Base-by-base conservation (phyloP, 2,888 invertebrate genomes). In the Dryadula phaetusa region DNA sequence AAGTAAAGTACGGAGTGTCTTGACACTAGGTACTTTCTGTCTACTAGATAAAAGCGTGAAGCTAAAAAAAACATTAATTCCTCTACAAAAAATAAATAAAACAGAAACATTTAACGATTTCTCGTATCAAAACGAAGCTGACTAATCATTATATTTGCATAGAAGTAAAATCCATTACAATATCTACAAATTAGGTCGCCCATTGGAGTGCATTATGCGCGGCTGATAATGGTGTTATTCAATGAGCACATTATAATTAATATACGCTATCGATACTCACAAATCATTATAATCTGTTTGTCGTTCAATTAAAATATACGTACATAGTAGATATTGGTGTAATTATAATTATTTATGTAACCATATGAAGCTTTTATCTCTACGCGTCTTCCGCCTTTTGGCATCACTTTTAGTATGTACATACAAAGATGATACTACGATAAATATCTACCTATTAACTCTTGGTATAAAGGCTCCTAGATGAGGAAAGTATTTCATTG, bases 211-310 rank as follows among this genome's bases (percentile, higher is more conserved):
- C 58, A 67, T 37, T 60, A 40, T 60, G 40, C 18, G 62, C 34
- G 10, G 44, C 66, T 72, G 76, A 71, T 73, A 70, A 71, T 74
- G 70, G 66, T 66, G 82, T 81, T 85, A 88, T 88, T 90, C 87
- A 89, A 90, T 90, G 85, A 89, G 75, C 81, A 76, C 74, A 76
- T 84, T 84, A 84, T 87, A 87, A 89, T 88, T 88, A 87, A 82
- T 77, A 65, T 54, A 65, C 70, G 75, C 77, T 85, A 85, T 85
- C 83, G 74, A 79, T 75, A 61, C 77, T 79, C 85, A 84, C 85
- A 86, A 87, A 86, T 88, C 84, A 84, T 80, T 72, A 71, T 73
- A 76, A 71, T 71, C 70, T 77, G 77, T 85, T 85, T 85, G 85
- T 83, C 81, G 82, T 81, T 83, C 86, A 87, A 86, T 88, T 88